These are phyloP conservation scores for Bombus polaris DNA, from an alignment of 1,140 invertebrate species.

Conservation along the genomic window DNA sequence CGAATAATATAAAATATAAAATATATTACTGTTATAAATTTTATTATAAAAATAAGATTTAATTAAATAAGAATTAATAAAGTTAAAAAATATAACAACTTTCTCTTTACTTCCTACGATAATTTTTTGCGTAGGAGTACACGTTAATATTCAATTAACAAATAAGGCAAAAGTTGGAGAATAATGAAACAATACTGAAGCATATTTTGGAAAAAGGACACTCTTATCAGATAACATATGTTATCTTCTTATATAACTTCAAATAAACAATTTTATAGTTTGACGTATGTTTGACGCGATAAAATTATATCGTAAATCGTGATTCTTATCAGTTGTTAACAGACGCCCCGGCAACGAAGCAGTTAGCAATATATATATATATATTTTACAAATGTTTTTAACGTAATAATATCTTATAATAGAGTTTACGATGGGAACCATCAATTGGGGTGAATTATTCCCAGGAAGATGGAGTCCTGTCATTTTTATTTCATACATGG, in stretches of 20 bases:
- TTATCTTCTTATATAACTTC: not conserved
- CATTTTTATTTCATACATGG: conserved; percentile 92
- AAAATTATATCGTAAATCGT: not conserved
- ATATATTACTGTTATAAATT: not conserved
- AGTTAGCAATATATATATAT: not conserved
- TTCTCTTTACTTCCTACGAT: too few species aligned
- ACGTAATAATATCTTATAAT: conserved; percentile 12
- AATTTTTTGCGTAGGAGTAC: not conserved
- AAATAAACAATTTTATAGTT: not conserved
- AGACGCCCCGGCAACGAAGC: not conserved
- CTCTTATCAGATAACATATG: not conserved
- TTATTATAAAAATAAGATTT: not conserved
- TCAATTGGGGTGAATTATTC: conserved; percentile 89
- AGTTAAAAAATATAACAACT: not conserved
- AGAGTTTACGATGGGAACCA: conserved; percentile 65
- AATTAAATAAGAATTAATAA: not conserved
- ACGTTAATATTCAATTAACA: not conserved
- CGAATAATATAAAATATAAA: not conserved
- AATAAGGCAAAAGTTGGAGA: not conserved
- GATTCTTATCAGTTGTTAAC: conserved; percentile 16
- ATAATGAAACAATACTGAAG: not conserved
- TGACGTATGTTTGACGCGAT: not conserved
- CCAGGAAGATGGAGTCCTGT: conserved; percentile 90
- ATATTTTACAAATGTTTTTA: conserved; percentile 1
- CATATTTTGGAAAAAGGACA: not conserved